phyloP scores from a whole-genome alignment of 2,888 invertebrate species.

The Griposia aprilina region DNA sequence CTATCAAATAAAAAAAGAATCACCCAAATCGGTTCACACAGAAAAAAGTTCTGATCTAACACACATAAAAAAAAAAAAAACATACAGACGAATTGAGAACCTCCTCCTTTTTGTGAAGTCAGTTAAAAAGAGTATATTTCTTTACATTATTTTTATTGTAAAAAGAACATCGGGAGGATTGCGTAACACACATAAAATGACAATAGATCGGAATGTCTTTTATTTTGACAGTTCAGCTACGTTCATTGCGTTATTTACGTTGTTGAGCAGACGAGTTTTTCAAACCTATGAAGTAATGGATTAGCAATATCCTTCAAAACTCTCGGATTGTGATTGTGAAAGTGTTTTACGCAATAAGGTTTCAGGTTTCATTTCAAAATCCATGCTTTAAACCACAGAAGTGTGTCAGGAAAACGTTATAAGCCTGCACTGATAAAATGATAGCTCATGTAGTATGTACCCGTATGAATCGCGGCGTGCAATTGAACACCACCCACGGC shows the following conservation, averaged over 20 bases:
- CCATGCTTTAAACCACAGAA: neutral
- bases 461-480: constrained; percentile 13
- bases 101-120: too few relatives aligned
- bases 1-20: too few relatives aligned
- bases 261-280: too few relatives aligned
- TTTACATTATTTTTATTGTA: neutral
- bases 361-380: neutral
- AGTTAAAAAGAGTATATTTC: neutral
- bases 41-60: too few relatives aligned
- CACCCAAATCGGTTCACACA: too few relatives aligned
- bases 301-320: too few relatives aligned
- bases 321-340: neutral
- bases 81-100: too few relatives aligned
- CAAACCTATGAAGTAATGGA: too few relatives aligned
- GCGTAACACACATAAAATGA: neutral
- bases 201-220: too few relatives aligned
- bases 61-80: too few relatives aligned
- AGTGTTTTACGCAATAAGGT: neutral
- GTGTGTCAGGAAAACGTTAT: neutral
- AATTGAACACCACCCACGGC: constrained; percentile 58
- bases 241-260: too few relatives aligned
- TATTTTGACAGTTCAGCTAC: too few relatives aligned
- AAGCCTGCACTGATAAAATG: neutral
- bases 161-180: neutral
- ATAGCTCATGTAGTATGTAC: neutral